These are phyloP conservation scores for Brienomyrus brachyistius DNA, from an alignment of 2,113 vertebrate genomes.

Conservation along the genomic window DNA sequence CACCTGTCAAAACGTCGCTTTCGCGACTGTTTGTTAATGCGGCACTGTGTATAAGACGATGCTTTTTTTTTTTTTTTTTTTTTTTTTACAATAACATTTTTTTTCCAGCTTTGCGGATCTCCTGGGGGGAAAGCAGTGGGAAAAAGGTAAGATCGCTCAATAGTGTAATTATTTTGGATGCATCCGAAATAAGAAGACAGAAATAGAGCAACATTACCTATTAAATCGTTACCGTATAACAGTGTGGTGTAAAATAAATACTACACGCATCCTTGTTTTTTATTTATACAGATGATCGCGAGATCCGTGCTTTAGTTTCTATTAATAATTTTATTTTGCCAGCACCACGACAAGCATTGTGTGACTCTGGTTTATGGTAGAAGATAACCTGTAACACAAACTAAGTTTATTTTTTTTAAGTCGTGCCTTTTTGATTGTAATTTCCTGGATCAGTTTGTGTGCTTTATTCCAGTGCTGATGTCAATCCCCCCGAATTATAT, in stretches of 20 bases:
- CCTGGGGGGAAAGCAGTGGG: not conserved
- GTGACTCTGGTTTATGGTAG: not conserved
- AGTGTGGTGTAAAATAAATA: not conserved
- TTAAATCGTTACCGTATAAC: not conserved
- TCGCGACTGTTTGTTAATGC: not conserved
- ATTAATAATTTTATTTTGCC: not conserved
- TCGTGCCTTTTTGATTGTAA: not conserved
- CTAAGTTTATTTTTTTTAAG: not conserved
- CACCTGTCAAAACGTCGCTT: not conserved
- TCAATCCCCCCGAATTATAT: not conserved
- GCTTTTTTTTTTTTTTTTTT: not conserved
- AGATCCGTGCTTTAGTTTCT: not conserved
- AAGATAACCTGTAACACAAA: not conserved
- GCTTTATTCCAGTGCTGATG: no score
- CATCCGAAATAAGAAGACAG: not conserved
- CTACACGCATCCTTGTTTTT: not conserved
- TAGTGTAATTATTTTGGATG: not conserved
- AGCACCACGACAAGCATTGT: not conserved
- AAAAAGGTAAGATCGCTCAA: slow-evolving; percentile 1
- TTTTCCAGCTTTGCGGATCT: slow-evolving; percentile 1
- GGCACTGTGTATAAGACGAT: not conserved
- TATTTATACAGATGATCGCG: not conserved
- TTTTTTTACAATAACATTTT: not conserved
- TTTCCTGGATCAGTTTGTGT: not conserved
- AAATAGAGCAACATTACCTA: not conserved